Evolutionary conservation across 2,113 vertebrate species (phyloP), one percentile per base, ranked within the genome.

Genomic region (Crotophaga sulcirostris): DNA sequence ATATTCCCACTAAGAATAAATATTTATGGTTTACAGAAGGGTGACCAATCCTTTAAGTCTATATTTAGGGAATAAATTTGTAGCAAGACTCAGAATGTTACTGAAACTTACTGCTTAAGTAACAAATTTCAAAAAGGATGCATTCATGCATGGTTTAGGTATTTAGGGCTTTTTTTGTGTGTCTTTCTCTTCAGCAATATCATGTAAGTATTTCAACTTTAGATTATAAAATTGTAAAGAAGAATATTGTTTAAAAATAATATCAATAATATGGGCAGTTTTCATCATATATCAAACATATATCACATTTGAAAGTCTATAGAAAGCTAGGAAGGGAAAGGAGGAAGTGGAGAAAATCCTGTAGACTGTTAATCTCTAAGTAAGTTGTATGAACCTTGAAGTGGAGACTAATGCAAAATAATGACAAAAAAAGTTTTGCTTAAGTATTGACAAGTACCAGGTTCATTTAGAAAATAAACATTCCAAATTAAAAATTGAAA

Each of bases 111-210:
- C 19, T 52, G 44, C 4, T 54, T 56, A 78, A 82, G 6, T 17
- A 78, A 40, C 7, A 55, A 63, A 16, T 66, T 66, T 81, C 17
- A 68, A n/a, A 73, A 31, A 3, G 18, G 31, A 21, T 49, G 9
- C 24, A 62, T 42, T 13, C 17, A 36, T 68, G 4, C 2, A 13
- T 14, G 6, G 28, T 58, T 83, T 52, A 73, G 20, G 2, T 59
- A 33, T 51, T 60, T 8, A 17, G 15, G 16, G 29, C 0, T 1
- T 23, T 17, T n/a, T 47, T 24, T 47, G 2, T 34, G 3, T 60
- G 13, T 87, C 21, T 52, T 78, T 83, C 17, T 76, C 24, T 66
- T 74, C 40, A 78, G n/a, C 66, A 1, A 42, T 31, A 54, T n/a
- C 5, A 2, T 14, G 31, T n/a, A 77, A n/a, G 6, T 55, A 34